Base-by-base conservation (phyloP, 2,888 invertebrate genomes). In the Thelaira solivaga region DNA sequence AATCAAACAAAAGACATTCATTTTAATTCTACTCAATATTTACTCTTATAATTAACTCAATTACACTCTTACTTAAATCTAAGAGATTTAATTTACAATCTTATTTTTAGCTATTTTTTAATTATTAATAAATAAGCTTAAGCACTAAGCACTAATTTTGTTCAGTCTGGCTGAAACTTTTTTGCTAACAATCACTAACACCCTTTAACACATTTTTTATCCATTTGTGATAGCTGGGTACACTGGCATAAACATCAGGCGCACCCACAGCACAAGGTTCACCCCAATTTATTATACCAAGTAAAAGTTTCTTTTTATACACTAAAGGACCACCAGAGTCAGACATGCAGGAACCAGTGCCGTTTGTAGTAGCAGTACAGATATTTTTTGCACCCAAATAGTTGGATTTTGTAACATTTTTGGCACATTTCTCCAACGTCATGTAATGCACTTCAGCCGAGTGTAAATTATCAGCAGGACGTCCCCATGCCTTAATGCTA, bases 331-430 rank as follows among this genome's bases (percentile, higher is more conserved):
- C 87, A 13, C 89, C 88, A n/a, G 85, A 88, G 65, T 88, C 88
- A 5, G 84, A 83, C 34, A 82, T 82, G 55, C 86, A 87, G 4
- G 84, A 90, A 0, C 92, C 92, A 79, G 91, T 89, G 0, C 92
- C 92, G 1, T 86, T 84, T 53, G 89, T 89, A 0, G 91, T 92
- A 8, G 90, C 86, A 0, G 92, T 92, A 80, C 92, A 92, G 20
- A 92, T 87, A 80, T 92, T 92, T 0, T 91, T 90, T 13, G 89
- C 88, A 80, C 90, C 91, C 8, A 92, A 87, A 1, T 89, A 90
- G 41, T 87, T 88, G 41, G 89, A 82, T 8, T 87, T 92, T 88
- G 67, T 91, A 89, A 43, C 90, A 82, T 1, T 86, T 82, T 8
- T 88, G 89, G 8, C 88, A 88, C 83, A 91, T 89, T 45, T 90